A percentile compares a stretch with the other conserved stretches of the same genome.
These are phyloP conservation scores for Crepidodera aurea DNA, from an alignment of 2,888 invertebrate genomes.

Conservation along the genomic window DNA sequence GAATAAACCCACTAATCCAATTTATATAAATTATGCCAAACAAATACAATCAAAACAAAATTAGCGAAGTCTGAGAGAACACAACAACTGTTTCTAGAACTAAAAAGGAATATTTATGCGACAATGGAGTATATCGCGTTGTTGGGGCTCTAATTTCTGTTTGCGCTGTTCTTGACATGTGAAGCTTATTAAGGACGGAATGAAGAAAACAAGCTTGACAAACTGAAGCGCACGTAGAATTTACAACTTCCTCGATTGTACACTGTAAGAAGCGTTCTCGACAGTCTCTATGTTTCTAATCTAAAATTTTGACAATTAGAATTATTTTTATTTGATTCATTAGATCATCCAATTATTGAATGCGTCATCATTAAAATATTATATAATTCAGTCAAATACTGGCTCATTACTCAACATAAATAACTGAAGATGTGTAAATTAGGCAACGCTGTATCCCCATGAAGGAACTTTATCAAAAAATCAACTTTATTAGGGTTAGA, in stretches of 20 bases:
- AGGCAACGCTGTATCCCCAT: too few relatives aligned
- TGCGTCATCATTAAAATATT: too few relatives aligned
- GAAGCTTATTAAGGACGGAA: constrained; percentile 10
- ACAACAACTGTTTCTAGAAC: neutral
- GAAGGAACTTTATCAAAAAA: too few relatives aligned
- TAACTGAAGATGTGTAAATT: too few relatives aligned
- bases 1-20: neutral
- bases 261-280: neutral
- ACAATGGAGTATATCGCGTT: neutral
- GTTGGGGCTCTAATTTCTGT: constrained; percentile 7
- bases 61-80: neutral
- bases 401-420: too few relatives aligned
- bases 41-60: constrained; percentile 12
- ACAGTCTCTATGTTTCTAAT: too few relatives aligned
- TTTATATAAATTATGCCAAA: constrained; percentile 8
- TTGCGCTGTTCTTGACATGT: constrained; percentile 10
- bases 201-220: constrained; percentile 2
- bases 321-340: too few relatives aligned
- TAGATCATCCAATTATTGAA: too few relatives aligned
- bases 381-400: too few relatives aligned
- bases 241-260: neutral
- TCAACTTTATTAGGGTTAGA: too few relatives aligned
- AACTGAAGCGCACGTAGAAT: neutral
- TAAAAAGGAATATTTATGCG: neutral
- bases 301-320: too few relatives aligned